These are phyloP conservation scores for Epizoanthus stellaris DNA, from an alignment of 92 coral and sea anemone species.

Conservation along the genomic window DNA sequence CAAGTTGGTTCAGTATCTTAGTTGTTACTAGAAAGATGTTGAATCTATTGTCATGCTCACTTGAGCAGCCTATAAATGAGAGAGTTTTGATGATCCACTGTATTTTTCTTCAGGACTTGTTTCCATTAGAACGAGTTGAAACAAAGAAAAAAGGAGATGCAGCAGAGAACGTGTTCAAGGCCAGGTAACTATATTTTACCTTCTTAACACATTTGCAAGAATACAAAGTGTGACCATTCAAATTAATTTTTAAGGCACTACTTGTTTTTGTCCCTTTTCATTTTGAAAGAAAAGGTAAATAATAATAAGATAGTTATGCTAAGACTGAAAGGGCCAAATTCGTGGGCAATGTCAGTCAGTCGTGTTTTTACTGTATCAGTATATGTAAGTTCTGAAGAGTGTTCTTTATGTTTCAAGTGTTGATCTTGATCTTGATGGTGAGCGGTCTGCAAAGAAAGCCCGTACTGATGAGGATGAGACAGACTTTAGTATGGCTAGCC, in stretches of 20 bases:
- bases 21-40: no score
- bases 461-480: conserved; percentile 76
- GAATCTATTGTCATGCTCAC: no score
- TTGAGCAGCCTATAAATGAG: neutral
- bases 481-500: conserved; percentile 90
- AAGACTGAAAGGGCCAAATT: no score
- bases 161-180: conserved; percentile 83
- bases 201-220: neutral
- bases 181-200: conserved; percentile 51
- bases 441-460: conserved; percentile 69
- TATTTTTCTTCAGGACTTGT: conserved; percentile 69
- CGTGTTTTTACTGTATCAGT: no score
- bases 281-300: no score
- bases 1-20: no score
- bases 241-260: no score
- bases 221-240: no score
- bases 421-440: conserved; percentile 61
- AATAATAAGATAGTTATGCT: no score
- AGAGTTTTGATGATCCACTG: neutral
- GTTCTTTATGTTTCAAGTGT: conserved; percentile 32
- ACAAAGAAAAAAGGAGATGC: conserved; percentile 67
- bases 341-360: no score
- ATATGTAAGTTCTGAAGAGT: no score
- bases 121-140: conserved; percentile 82
- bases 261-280: no score